These are phyloP conservation scores for Dicranocentrus wangi DNA, from an alignment of 2,888 invertebrate genomes.

Conservation along the genomic window DNA sequence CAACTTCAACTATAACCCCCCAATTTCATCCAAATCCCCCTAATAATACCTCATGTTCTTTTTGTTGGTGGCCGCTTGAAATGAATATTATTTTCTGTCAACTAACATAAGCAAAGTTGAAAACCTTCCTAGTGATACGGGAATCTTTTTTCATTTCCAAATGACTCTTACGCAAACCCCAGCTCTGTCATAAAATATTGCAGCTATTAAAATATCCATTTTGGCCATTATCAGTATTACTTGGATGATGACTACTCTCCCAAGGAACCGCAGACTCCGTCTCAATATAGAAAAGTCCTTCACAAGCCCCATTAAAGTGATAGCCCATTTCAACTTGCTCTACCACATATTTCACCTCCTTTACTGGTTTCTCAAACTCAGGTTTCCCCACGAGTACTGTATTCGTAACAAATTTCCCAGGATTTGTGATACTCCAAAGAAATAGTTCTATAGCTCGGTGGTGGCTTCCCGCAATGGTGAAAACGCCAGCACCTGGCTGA, in stretches of 20 bases:
- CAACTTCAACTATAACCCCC: too few species aligned
- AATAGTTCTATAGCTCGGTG: slow-evolving; percentile 65
- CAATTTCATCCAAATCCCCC: too few species aligned
- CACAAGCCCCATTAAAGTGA: slow-evolving; percentile 37
- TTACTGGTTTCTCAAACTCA: slow-evolving; percentile 61
- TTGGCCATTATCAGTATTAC: not conserved
- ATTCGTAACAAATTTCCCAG: slow-evolving; percentile 58
- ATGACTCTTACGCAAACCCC: not conserved
- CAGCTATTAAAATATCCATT: slow-evolving; percentile 39
- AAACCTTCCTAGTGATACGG: not conserved
- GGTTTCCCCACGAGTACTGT: slow-evolving; percentile 51
- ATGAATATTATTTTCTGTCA: not conserved
- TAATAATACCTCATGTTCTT: too few species aligned
- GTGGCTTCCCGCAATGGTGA: slow-evolving; percentile 66
- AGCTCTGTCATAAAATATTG: slow-evolving; percentile 25
- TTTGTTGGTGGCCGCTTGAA: not conserved
- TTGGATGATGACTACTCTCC: not conserved
- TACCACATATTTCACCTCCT: slow-evolving; percentile 46
- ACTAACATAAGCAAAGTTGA: not conserved
- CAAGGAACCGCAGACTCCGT: slow-evolving; percentile 3
- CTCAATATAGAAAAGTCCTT: slow-evolving; percentile 55
- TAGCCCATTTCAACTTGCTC: slow-evolving; percentile 67
- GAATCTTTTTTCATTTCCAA: not conserved
- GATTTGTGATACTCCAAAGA: slow-evolving; percentile 65
- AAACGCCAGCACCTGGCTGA: slow-evolving; percentile 61